Evolutionary conservation across 2,113 vertebrate species (phyloP).

Genomic region (Phyllostomus hastatus): DNA sequence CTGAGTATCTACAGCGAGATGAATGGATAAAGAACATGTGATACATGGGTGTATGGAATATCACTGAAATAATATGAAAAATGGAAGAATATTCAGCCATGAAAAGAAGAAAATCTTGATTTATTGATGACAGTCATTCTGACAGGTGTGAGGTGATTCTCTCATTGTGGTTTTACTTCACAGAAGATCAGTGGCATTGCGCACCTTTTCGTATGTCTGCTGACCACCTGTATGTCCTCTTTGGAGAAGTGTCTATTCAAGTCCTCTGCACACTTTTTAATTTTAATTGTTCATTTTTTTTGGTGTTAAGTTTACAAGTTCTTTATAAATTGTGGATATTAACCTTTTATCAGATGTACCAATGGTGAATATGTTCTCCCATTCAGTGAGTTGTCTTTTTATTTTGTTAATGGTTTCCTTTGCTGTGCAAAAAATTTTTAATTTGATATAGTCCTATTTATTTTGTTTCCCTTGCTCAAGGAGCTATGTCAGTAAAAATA

Average conservation of each 20-base stretch:
- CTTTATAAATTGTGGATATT: not conserved
- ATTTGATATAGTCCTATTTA: not conserved
- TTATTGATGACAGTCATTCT: not conserved
- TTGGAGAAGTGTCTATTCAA: not conserved
- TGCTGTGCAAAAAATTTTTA: not conserved
- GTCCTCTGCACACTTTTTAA: not conserved
- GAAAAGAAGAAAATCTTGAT: not conserved
- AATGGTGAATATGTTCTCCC: not conserved
- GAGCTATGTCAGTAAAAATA: not conserved
- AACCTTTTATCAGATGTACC: not conserved
- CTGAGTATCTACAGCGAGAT: not conserved
- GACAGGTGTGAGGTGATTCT: not conserved
- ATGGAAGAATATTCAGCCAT: not conserved
- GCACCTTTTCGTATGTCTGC: not conserved
- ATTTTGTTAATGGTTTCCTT: not conserved
- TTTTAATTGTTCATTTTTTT: not conserved
- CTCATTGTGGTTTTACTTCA: not conserved
- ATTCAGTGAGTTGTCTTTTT: not conserved
- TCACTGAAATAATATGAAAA: not conserved
- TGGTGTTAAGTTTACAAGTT: not conserved
- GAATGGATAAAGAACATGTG: not conserved
- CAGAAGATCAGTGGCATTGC: not conserved
- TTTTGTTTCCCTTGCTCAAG: not conserved
- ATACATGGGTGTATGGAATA: too few species aligned
- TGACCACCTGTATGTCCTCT: not conserved